Conservation (phyloP, 2,113 vertebrate species). For the Aplodontia rufa region DNA sequence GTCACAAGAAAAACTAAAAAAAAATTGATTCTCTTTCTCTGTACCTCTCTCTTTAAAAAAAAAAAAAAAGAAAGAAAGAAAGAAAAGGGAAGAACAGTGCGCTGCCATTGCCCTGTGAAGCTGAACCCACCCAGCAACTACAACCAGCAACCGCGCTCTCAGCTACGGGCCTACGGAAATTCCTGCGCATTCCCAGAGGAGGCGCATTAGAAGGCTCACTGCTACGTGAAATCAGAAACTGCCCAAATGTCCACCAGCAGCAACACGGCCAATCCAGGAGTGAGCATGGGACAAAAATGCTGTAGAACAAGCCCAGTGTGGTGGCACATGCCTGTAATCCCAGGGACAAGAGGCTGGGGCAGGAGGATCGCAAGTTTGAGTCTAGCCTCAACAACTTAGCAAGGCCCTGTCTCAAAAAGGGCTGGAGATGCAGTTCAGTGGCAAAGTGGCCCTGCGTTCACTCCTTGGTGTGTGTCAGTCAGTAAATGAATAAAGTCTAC, state of each 20-base stretch:
- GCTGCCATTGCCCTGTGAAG: fast-evolving
- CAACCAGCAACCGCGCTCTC: background rate
- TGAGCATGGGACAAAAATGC: fast-evolving
- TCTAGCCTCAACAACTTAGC: background rate
- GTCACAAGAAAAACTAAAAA: too few relatives aligned
- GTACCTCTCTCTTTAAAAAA: too few relatives aligned
- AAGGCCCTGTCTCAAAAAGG: background rate
- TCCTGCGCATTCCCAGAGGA: background rate
- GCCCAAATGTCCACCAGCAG: background rate
- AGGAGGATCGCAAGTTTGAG: background rate
- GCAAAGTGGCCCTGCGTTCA: background rate
- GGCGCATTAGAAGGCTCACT: fast-evolving
- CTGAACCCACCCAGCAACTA: fast-evolving
- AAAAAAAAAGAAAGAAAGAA: too few relatives aligned
- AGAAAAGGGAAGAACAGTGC: too few relatives aligned
- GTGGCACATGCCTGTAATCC: background rate
- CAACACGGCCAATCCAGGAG: background rate
- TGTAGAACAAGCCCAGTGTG: background rate
- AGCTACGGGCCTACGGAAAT: background rate
- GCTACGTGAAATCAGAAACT: background rate
- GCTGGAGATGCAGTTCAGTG: background rate
- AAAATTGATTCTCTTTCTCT: too few relatives aligned
- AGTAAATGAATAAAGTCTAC: too few relatives aligned
- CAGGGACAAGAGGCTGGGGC: background rate
- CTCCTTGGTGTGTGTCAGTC: background rate